Base-by-base conservation (phyloP, 1,140 invertebrate genomes). In the Habropoda laboriosa region DNA sequence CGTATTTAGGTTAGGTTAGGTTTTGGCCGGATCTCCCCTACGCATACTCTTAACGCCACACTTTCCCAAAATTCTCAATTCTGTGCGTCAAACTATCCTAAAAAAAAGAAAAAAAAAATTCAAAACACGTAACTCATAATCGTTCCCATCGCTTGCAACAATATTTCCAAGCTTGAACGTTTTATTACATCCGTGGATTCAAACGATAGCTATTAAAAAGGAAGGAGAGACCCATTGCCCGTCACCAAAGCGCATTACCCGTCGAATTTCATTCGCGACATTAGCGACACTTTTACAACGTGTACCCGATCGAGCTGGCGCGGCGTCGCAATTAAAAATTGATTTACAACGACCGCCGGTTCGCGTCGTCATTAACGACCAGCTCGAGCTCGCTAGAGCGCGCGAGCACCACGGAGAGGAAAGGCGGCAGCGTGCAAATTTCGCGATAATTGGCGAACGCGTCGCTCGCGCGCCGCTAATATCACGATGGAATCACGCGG, bases 261-360 rank as follows among this genome's bases (percentile, higher is more conserved):
- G 13, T 47, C 55, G 16, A 61, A 45, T 67, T 53, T 55, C n/a
- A 57, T 77, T 58, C 61, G 21, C 27, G 27, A 8, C 57, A 76
- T 57, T 67, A 76, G 40, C 61, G 35, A 67, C 53, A 40, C 18
- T 70, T 70, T 70, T 47, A 49, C 53, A 70, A 21, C 63, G 12
- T 18, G 16, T n/a, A n/a, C n/a, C 27, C 32, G 32, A 71, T 49
- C 32, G 42, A 51, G 40, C 21, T 27, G 40, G 24, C 21, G 10
- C 63, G 42, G 35, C 51, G 38, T 67, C 53, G 66, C 66, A 77
- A 77, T 77, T 77, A 77, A 77, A 77, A 77, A 68, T 77, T 77
- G 66, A 77, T 70, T 77, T 71, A 70, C 75, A 77, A 47, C 66
- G 24, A 40, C 64, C n/a, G 51, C 10, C 32, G 40, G 55, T 49